These are phyloP conservation scores for Dryocosmus kuriphilus DNA, from an alignment of 2,888 invertebrate species.

Conservation along the genomic window DNA sequence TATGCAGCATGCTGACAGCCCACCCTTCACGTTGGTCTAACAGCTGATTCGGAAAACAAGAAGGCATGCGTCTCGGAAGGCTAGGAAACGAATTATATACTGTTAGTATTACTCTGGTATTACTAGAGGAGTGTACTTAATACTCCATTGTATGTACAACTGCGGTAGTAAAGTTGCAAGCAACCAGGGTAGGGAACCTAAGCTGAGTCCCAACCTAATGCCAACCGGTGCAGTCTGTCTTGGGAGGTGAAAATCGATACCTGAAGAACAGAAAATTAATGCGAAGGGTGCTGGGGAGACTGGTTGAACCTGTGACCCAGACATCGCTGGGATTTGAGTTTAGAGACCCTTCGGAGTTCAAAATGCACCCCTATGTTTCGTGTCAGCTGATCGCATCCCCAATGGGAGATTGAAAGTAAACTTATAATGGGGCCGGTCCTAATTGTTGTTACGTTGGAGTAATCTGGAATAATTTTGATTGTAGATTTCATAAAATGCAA, in stretches of 20 bases:
- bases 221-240: background rate
- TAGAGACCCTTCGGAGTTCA: background rate
- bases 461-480: background rate
- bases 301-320: conserved; percentile 14
- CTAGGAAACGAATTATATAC: conserved; percentile 17
- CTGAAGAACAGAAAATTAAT: conserved; percentile 26
- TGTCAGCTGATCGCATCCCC: background rate
- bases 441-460: background rate
- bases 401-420: background rate
- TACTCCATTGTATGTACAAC: background rate
- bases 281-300: background rate
- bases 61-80: conserved; percentile 40
- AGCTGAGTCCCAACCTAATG: background rate
- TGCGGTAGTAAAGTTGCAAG: background rate
- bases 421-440: background rate
- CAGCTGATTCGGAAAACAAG: conserved; percentile 74
- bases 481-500: too few relatives aligned
- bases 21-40: conserved; percentile 55
- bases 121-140: background rate
- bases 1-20: conserved; percentile 28
- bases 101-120: too few relatives aligned
- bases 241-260: conserved; percentile 16
- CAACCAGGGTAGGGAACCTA: background rate
- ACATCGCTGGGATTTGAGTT: background rate
- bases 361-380: background rate